Evolutionary conservation across 2,113 vertebrate genomes (phyloP), one percentile per base, ranked within the genome.

Genomic region (Trematocara marginatum): DNA sequence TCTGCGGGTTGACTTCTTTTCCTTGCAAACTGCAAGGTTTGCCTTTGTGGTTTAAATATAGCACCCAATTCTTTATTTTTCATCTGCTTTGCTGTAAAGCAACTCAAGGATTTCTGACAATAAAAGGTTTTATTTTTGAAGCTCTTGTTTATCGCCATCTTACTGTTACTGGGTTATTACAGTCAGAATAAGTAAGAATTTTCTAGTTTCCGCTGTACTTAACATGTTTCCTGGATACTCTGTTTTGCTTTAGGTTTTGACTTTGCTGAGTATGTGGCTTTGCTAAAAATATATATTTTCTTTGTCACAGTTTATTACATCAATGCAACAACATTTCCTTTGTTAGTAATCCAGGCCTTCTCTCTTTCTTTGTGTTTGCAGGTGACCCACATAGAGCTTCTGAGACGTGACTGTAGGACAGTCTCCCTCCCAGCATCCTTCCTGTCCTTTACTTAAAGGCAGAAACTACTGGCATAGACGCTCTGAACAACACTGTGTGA

Each of bases 321-420:
- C 4, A 4, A 38, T 64, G 13, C 9, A 82, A 29, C n/a, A 34
- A 47, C 12, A 10, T 71, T 64, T 84, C 34, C 26, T 51, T 10
- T 71, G 40, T 82, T 35, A 79, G 2, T 94, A 88, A 95, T 74
- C 3, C n/a, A 6, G 8, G 11, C 10, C 29, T 79, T 90, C 61
- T 84, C 52, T 85, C 52, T 92, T 15, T 84, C 42, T 92, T 61
- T 93, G 82, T 87, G 52, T 92, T 49, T 92, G 85, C 95, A 97
- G 96, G 96, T 96, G 94, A 96, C 92, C 93, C 94, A 79, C 83
- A 84, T 56, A 84, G 79, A 92, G 85, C 61, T 92, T 74, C 92
- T 89, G 88, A 94, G 93, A 96, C 83, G 91, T 93, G 92, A 95
- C 91, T 82, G 91, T 56, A 81, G 93, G 93, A 92, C 92, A 23